These are phyloP conservation scores for Hypotaenidia okinawae DNA, from an alignment of 2,797 vertebrate species.

Conservation along the genomic window DNA sequence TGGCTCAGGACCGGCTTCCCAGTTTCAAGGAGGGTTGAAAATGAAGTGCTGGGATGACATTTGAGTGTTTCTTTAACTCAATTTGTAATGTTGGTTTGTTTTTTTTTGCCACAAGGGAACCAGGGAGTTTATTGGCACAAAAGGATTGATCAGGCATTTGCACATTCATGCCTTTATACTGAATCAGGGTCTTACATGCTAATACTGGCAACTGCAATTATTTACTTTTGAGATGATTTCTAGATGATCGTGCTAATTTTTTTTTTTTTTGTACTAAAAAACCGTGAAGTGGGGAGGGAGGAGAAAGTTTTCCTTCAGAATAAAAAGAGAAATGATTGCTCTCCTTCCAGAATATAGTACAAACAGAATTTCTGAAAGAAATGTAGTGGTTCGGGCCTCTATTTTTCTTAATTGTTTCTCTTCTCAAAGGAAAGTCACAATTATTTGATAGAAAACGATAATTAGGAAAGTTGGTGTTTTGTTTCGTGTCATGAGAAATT, in stretches of 20 bases:
- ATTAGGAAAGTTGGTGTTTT: slow-evolving; percentile 35
- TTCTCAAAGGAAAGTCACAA: slow-evolving; percentile 41
- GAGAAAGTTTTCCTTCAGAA: slow-evolving; percentile 43
- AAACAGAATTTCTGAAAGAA: slow-evolving; percentile 36
- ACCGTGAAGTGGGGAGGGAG: neutral
- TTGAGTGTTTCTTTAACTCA: neutral
- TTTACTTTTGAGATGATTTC: slow-evolving; percentile 20
- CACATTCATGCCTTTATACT: neutral
- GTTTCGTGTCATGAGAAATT: slow-evolving; percentile 25
- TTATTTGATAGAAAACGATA: slow-evolving; percentile 44
- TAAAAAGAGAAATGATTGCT: slow-evolving; percentile 55
- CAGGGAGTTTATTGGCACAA: neutral
- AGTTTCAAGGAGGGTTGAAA: neutral
- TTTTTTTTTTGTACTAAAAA: neutral
- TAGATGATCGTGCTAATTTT: neutral
- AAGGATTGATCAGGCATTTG: neutral
- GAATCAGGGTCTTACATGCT: neutral
- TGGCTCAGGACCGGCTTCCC: neutral
- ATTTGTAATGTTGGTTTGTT: neutral
- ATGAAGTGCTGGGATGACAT: neutral
- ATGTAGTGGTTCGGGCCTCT: neutral
- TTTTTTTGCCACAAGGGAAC: fast-evolving
- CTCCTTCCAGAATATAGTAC: neutral
- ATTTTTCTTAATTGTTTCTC: slow-evolving; percentile 43
- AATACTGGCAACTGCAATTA: slow-evolving; percentile 24